These are phyloP conservation scores for Phalacrocorax carbo DNA, from an alignment of 2,113 vertebrate species.

Conservation along the genomic window DNA sequence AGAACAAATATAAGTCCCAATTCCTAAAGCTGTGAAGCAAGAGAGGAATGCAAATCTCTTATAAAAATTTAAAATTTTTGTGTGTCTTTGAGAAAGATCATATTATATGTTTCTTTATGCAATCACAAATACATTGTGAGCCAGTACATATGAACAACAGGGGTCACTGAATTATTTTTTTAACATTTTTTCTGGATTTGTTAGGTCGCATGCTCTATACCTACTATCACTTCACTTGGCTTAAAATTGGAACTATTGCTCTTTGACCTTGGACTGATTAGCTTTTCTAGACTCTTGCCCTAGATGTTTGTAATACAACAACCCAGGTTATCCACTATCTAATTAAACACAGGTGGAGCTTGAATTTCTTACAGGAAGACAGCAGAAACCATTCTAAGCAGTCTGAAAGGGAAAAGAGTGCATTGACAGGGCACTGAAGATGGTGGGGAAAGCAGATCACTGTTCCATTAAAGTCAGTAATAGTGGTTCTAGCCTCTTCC, in stretches of 20 bases:
- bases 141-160: not conserved
- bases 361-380: not conserved
- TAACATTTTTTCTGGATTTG: not conserved
- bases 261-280: constrained; percentile 46
- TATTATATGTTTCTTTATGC: not conserved
- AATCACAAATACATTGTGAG: not conserved
- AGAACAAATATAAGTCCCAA: not conserved
- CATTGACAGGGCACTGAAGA: not conserved
- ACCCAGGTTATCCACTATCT: constrained; percentile 56
- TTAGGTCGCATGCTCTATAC: not conserved
- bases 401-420: not conserved
- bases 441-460: not conserved
- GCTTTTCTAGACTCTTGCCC: constrained; percentile 48
- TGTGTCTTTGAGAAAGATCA: not conserved
- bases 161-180: not conserved
- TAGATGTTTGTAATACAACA: constrained; percentile 48
- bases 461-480: not conserved
- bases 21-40: not conserved
- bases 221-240: constrained; percentile 9
- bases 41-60: not conserved
- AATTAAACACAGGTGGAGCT: constrained; percentile 59
- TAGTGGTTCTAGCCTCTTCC: not conserved
- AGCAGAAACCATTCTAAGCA: constrained; percentile 30
- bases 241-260: constrained; percentile 26
- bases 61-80: not conserved